phyloP scores from a whole-genome alignment of 1,140 invertebrate genomes.

The Hyles vespertilio region DNA sequence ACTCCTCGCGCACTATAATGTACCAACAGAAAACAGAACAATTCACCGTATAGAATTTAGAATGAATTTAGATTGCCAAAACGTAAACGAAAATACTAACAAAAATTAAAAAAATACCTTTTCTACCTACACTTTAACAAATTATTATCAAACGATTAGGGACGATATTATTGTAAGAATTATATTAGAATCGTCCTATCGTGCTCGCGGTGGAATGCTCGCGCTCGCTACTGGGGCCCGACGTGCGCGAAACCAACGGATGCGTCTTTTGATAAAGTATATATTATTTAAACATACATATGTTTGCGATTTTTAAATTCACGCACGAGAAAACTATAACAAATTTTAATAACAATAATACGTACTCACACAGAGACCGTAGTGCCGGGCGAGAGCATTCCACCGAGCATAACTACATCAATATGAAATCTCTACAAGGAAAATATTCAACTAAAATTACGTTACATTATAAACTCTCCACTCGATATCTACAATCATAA shows the following conservation, averaged over 20 bases:
- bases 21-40: slow-evolving; percentile 52
- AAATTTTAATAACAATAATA: background rate
- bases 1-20: slow-evolving; percentile 21
- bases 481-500: slow-evolving; percentile 54
- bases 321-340: background rate
- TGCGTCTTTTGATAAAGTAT: background rate
- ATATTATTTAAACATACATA: background rate
- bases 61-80: slow-evolving; percentile 51
- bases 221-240: slow-evolving; percentile 8
- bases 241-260: no score
- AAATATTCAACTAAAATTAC: slow-evolving; percentile 70
- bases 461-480: slow-evolving; percentile 49
- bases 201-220: slow-evolving; percentile 52
- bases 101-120: slow-evolving; percentile 56
- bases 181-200: slow-evolving; percentile 72
- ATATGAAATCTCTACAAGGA: slow-evolving; percentile 69
- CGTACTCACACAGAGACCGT: background rate
- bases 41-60: slow-evolving; percentile 50
- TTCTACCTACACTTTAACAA: slow-evolving; percentile 63
- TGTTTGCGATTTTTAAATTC: no score
- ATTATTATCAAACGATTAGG: slow-evolving; percentile 57
- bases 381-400: slow-evolving; percentile 46
- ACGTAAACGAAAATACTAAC: slow-evolving; percentile 56
- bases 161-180: slow-evolving; percentile 75
- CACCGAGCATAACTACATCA: slow-evolving; percentile 49